Percentiles rank a stretch among this genome's conserved stretches.
These are phyloP conservation scores for Petromus typicus DNA, from an alignment of 2,113 vertebrate species.

Conservation along the genomic window DNA sequence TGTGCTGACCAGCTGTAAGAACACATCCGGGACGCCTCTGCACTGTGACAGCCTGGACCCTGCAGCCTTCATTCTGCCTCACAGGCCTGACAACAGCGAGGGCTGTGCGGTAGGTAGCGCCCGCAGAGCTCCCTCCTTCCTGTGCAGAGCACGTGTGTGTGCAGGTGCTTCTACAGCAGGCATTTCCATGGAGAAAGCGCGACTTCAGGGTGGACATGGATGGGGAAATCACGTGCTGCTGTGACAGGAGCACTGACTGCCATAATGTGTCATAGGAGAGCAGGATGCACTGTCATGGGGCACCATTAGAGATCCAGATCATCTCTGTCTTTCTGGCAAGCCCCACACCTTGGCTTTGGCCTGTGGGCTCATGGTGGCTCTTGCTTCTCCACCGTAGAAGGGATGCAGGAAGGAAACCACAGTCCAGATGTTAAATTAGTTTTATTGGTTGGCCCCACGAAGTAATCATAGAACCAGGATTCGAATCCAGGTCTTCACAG, in stretches of 20 bases:
- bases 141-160: neutral
- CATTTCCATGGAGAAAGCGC: neutral
- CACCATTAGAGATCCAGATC: neutral
- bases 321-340: neutral
- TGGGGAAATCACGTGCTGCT: neutral
- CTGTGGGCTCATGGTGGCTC: neutral
- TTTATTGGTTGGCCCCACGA: neutral
- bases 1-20: constrained; percentile 93
- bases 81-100: constrained; percentile 93
- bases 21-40: constrained; percentile 84
- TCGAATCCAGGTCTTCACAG: neutral
- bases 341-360: neutral
- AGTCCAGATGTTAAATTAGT: neutral
- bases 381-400: neutral
- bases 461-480: neutral
- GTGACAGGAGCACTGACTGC: neutral
- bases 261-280: neutral
- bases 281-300: neutral
- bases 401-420: neutral
- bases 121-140: neutral
- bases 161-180: neutral
- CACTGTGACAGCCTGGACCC: constrained; percentile 89
- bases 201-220: neutral
- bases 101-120: constrained; percentile 92
- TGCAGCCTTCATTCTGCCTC: constrained; percentile 93